Evolutionary conservation across 2,797 vertebrate species (phyloP).

Genomic region (Galaxias olidus): DNA sequence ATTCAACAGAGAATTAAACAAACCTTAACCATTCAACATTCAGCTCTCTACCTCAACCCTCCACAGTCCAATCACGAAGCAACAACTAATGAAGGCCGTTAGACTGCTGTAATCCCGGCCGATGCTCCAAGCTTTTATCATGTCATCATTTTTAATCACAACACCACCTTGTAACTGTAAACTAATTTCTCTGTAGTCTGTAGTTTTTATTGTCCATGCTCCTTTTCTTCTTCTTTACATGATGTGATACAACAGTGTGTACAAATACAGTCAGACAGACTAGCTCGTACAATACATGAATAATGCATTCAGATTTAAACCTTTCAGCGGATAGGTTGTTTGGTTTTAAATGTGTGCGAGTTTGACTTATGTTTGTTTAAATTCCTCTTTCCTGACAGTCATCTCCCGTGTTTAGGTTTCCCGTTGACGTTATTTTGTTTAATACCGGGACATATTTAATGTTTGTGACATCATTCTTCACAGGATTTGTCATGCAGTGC

Average conservation of each 20-base stretch:
- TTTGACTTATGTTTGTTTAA: constrained; percentile 63
- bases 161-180: constrained; percentile 5
- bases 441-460: constrained; percentile 53
- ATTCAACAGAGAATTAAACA: constrained; percentile 31
- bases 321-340: too few relatives aligned
- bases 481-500: constrained; percentile 42
- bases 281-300: too few relatives aligned
- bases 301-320: too few relatives aligned
- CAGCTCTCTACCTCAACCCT: constrained; percentile 66
- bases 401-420: constrained; percentile 57
- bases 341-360: constrained; percentile 7
- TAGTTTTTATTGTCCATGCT: too few relatives aligned
- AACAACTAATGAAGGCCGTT: constrained; percentile 45
- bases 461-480: constrained; percentile 36
- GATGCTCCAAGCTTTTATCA: neutral
- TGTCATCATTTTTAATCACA: constrained; percentile 13
- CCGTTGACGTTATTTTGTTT: constrained; percentile 49
- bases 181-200: too few relatives aligned
- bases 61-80: constrained; percentile 37
- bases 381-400: constrained; percentile 37
- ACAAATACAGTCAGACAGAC: too few relatives aligned
- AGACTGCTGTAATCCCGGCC: constrained; percentile 16
- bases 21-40: constrained; percentile 22
- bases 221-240: neutral
- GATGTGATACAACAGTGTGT: neutral